Base-by-base conservation (phyloP, 53 echinoderm and acorn worm genomes). In the Hippasteria phrygiana region DNA sequence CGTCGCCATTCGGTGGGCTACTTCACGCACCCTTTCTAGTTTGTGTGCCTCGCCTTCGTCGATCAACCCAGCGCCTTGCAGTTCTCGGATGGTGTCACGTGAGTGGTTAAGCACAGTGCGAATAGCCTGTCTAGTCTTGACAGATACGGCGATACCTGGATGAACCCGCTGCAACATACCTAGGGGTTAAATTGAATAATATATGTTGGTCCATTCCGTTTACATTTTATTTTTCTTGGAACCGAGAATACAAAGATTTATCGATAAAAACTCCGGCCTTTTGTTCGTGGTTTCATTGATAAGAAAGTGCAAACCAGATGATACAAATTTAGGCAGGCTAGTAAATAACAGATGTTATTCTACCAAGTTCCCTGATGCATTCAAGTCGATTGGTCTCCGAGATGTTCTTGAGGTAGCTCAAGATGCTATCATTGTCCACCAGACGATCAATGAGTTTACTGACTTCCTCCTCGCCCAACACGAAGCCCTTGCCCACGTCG, bases 31-130 rank as follows among this genome's bases (percentile, higher is more conserved):
- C 94, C 71, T 90, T 69, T 95, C 95, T 26, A 97, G 93, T 74
- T 97, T 97, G 70, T 95, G 97, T 18, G 95, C 95, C 67, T 97
- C 97, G 43, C 87, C 87, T 88, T 97, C 95, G 35, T 97, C 97
- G n/a, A 97, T 78, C 14, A 97, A 82, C 22, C 97, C 97, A 6
- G 95, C 97, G 13, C 97, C 97, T 87, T 97, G 94, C 4, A 97
- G 94, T 85, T 97, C 97, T 31, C 77, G 75, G 87, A 97, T 95
- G 39, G 97, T 95, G 71, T 97, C 97, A 0, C 97, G 78, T 10
- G 97, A 95, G 73, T 95, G 95, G 74, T 97, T 97, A 43, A 97
- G 90, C 4, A 97, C 94, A 17, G 93, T 97, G 47, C 97, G 92
- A 36, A 97, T 97, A 0, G 97, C 88, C 64, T 97, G 97, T 10